Conservation (phyloP, 1,140 invertebrate genomes). For the Penaeus indicus region DNA sequence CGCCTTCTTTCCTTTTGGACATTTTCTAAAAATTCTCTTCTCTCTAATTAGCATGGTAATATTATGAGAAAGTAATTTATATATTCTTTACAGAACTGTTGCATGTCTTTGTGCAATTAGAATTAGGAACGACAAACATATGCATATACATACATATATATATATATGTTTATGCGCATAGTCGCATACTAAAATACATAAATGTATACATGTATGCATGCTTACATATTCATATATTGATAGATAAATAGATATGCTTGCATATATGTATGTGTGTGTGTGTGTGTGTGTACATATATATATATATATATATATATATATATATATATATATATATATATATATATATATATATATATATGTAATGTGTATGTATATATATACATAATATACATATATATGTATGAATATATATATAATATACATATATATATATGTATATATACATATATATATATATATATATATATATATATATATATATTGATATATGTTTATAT, state of each 20-base stretch:
- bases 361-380: not conserved
- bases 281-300: not conserved
- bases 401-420: not conserved
- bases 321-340: too few species aligned
- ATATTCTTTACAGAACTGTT: not conserved
- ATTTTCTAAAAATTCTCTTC: too few species aligned
- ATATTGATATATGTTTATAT: not conserved
- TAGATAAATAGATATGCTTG: not conserved
- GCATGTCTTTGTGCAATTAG: not conserved
- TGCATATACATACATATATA: not conserved
- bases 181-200: not conserved
- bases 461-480: not conserved
- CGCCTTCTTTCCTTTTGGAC: too few species aligned
- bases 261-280: not conserved
- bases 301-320: too few species aligned
- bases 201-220: not conserved
- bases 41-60: not conserved
- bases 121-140: too few species aligned
- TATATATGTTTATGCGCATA: not conserved
- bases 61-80: too few species aligned
- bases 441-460: conserved; percentile 28
- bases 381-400: not conserved
- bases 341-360: too few species aligned
- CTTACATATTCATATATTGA: not conserved
- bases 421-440: conserved; percentile 25